phyloP scores from a whole-genome alignment of 2,888 invertebrate species.

The Lasioglossum malachurum region DNA sequence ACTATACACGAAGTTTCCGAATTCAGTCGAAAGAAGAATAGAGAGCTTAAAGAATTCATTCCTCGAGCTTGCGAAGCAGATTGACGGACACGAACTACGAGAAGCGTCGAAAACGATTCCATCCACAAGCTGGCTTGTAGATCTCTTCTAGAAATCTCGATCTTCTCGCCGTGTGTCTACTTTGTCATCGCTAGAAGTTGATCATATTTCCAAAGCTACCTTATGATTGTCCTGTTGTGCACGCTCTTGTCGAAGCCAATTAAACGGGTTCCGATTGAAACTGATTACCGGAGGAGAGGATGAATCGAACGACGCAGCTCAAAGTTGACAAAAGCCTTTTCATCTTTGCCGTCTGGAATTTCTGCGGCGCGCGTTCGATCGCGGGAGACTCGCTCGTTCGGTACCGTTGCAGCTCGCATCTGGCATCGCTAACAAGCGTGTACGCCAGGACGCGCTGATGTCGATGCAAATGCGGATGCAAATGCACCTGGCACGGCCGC shows the following conservation, averaged over 20 bases:
- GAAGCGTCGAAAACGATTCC: no score
- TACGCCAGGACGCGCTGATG: not conserved
- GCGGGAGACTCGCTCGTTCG: not conserved
- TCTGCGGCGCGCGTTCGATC: not conserved
- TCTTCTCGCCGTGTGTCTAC: no score
- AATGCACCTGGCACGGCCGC: not conserved
- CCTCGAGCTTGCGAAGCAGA: no score
- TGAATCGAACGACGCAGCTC: not conserved
- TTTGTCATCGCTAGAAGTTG: not conserved
- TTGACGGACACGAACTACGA: no score
- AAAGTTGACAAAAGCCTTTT: not conserved
- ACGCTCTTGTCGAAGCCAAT: not conserved
- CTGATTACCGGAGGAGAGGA: not conserved
- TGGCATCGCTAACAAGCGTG: not conserved
- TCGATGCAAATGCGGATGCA: constrained; percentile 16
- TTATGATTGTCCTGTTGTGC: not conserved
- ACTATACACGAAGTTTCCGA: no score
- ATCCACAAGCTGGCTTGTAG: no score
- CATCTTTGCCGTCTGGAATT: not conserved
- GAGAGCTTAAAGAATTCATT: no score
- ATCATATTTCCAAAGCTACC: not conserved
- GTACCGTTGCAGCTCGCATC: not conserved
- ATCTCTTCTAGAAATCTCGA: no score
- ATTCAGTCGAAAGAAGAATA: no score
- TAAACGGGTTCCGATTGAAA: not conserved